Evolutionary conservation across 2,797 vertebrate species (phyloP).

Genomic region (Xenentodon cancila): DNA sequence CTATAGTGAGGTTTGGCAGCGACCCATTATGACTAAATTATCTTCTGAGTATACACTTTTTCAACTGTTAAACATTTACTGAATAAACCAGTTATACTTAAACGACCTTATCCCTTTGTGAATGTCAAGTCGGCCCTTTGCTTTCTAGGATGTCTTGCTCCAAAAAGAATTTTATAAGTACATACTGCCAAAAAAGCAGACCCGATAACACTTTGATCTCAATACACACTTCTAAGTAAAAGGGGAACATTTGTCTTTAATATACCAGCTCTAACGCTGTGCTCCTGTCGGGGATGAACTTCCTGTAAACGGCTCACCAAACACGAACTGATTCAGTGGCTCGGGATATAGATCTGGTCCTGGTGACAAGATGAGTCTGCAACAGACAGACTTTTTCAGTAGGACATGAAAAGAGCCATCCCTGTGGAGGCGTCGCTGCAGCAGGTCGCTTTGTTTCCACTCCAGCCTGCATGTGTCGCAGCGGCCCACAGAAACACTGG

Average conservation of each 20-base stretch:
- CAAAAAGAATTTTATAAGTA: conserved; percentile 7
- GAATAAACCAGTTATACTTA: conserved; percentile 9
- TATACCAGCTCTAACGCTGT: conserved; percentile 7
- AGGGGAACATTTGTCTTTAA: background rate
- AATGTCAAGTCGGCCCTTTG: conserved; percentile 1
- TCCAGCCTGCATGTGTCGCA: conserved; percentile 12
- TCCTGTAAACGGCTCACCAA: background rate
- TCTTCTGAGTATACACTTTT: background rate
- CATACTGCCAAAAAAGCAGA: conserved; percentile 4
- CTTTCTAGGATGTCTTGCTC: background rate
- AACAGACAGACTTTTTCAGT: conserved; percentile 17
- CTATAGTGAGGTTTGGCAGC: conserved; percentile 7
- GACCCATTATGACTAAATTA: conserved; percentile 18
- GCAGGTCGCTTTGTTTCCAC: conserved; percentile 39
- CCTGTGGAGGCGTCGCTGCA: conserved; percentile 39
- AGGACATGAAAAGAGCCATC: conserved; percentile 57
- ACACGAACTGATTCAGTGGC: conserved; percentile 1
- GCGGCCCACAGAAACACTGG: conserved; percentile 33
- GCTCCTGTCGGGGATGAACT: conserved; percentile 16
- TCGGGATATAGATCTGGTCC: conserved; percentile 12
- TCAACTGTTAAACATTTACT: conserved; percentile 28
- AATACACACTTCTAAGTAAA: background rate
- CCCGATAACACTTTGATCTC: background rate
- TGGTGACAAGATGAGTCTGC: background rate
- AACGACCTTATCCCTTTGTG: background rate